Conservation (phyloP, 2,797 vertebrate genomes). For the Emys orbicularis region DNA sequence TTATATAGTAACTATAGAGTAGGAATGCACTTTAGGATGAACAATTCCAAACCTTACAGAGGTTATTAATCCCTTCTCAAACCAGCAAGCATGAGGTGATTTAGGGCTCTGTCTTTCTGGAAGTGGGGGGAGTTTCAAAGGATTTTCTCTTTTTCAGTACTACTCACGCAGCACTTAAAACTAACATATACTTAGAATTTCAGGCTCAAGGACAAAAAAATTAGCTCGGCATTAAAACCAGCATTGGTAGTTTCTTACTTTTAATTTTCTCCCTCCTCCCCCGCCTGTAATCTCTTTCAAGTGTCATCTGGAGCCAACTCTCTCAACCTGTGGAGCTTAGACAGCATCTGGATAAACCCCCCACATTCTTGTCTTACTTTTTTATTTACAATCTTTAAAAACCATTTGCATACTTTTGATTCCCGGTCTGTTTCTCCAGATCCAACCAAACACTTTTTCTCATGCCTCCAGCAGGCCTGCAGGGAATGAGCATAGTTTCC, state of each 20-base stretch:
- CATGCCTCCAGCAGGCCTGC: not conserved
- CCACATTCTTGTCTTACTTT: not conserved
- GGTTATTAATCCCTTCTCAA: slow-evolving; percentile 1
- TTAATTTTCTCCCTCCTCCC: not conserved
- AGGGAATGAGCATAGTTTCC: not conserved
- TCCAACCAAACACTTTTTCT: not conserved
- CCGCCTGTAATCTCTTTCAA: not conserved
- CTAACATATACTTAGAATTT: slow-evolving; percentile 20
- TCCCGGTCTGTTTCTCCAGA: not conserved
- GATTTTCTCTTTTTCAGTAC: not conserved
- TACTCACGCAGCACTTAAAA: slow-evolving; percentile 22
- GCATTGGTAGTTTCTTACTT: not conserved
- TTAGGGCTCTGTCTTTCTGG: not conserved
- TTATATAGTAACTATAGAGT: slow-evolving; percentile 29
- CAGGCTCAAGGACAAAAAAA: slow-evolving; percentile 58
- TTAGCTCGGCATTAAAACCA: slow-evolving; percentile 35
- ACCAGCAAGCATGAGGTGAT: not conserved
- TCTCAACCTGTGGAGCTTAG: not conserved
- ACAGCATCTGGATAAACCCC: not conserved
- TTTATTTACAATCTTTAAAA: not conserved
- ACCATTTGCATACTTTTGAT: not conserved
- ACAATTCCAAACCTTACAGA: slow-evolving; percentile 1
- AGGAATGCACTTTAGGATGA: not conserved
- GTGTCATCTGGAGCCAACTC: not conserved
- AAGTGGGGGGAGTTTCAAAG: not conserved